Evolutionary conservation across 2,888 invertebrate genomes (phyloP).

Genomic region (Mesochorus sp.): DNA sequence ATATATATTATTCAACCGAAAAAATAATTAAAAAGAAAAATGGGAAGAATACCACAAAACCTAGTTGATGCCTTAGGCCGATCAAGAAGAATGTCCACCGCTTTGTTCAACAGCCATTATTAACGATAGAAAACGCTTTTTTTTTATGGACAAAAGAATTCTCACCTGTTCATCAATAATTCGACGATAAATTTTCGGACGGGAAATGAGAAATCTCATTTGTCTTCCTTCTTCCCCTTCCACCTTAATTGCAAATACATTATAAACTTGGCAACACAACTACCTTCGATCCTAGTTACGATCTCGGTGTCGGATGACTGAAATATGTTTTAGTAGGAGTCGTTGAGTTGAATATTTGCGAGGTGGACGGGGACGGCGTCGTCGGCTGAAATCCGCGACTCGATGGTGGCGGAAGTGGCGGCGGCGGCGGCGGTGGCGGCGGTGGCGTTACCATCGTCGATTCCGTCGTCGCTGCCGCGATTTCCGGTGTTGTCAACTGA

Average conservation of each 20-base stretch:
- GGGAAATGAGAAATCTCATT: background rate
- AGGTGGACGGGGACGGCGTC: slow-evolving; percentile 59
- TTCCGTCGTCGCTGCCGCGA: slow-evolving; percentile 65
- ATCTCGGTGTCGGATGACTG: slow-evolving; percentile 75
- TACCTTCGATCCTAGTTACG: slow-evolving; percentile 73
- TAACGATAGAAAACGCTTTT: background rate
- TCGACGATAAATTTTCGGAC: background rate
- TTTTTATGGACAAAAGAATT: background rate
- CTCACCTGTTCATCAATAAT: background rate
- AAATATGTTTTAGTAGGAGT: slow-evolving; percentile 71
- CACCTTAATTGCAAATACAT: slow-evolving; percentile 20
- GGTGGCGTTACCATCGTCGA: slow-evolving; percentile 66
- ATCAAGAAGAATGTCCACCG: slow-evolving; percentile 6
- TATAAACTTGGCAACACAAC: slow-evolving; percentile 66
- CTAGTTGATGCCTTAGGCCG: slow-evolving; percentile 29
- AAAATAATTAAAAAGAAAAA: background rate
- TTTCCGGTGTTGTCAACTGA: slow-evolving; percentile 70
- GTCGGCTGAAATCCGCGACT: slow-evolving; percentile 67
- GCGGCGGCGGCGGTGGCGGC: slow-evolving; percentile 59
- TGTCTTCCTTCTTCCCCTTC: background rate
- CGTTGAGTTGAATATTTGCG: slow-evolving; percentile 57
- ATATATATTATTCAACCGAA: background rate
- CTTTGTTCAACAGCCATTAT: background rate
- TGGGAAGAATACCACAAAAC: background rate
- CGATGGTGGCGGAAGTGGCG: slow-evolving; percentile 53